phyloP scores from a whole-genome alignment of 2,888 invertebrate species.

The Slavum lentiscoides region DNA sequence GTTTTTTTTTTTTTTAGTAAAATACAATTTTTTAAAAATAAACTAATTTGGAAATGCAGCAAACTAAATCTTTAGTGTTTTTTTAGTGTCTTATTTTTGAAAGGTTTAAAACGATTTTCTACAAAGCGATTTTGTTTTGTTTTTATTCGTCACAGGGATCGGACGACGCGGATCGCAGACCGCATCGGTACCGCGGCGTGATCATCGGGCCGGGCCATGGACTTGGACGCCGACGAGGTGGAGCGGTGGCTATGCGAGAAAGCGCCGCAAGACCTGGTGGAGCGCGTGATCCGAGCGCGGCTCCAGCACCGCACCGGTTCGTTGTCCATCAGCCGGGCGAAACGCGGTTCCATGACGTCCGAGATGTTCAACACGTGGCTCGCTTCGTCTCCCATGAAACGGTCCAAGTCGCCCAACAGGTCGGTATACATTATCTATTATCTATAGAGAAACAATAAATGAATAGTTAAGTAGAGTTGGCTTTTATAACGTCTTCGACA shows the following conservation, averaged over 20 bases:
- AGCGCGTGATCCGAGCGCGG: conserved; percentile 62
- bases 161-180: not conserved
- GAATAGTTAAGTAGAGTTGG: too few species aligned
- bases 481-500: too few species aligned
- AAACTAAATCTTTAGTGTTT: too few species aligned
- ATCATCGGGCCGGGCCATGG: conserved; percentile 56
- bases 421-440: conserved; percentile 16
- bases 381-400: conserved; percentile 76
- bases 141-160: too few species aligned
- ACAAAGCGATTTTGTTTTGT: too few species aligned
- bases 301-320: conserved; percentile 62
- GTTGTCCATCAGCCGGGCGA: conserved; percentile 63
- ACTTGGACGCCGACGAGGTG: conserved; percentile 62
- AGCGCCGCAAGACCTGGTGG: conserved; percentile 69
- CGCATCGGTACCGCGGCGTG: not conserved
- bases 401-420: conserved; percentile 59
- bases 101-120: too few species aligned
- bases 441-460: too few species aligned
- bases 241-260: conserved; percentile 79
- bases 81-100: too few species aligned
- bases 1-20: too few species aligned
- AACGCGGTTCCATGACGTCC: conserved; percentile 75
- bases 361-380: conserved; percentile 86
- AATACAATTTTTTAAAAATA: too few species aligned
- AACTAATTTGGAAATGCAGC: too few species aligned